A percentile compares a stretch with the other conserved stretches of the same genome.
phyloP scores from a whole-genome alignment of 2,113 vertebrate species.

The Chrysemys picta region DNA sequence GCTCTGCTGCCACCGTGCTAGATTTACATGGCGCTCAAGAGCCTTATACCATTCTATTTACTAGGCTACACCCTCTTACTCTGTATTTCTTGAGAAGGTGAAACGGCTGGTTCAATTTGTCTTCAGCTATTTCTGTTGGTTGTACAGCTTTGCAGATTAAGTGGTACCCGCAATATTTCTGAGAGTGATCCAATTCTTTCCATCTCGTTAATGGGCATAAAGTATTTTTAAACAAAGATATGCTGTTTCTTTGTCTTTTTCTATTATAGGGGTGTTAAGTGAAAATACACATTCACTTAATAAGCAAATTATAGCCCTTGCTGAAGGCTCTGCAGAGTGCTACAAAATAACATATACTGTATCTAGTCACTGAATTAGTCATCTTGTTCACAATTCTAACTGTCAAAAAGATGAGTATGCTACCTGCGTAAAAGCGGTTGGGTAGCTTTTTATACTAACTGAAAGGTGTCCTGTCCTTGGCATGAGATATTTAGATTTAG shows the following conservation, averaged over 20 bases:
- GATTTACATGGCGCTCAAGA: neutral
- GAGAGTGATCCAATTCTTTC: neutral
- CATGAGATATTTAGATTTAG: neutral
- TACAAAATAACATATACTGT: neutral
- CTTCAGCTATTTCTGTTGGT: neutral
- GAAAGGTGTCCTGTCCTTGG: neutral
- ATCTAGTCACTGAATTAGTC: neutral
- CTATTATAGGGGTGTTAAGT: neutral
- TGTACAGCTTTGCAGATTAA: neutral
- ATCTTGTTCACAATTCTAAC: neutral
- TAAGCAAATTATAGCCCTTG: neutral
- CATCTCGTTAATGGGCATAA: neutral
- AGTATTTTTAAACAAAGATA: neutral
- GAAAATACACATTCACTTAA: constrained; percentile 1
- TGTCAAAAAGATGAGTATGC: neutral
- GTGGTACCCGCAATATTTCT: neutral
- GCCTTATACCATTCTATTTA: neutral
- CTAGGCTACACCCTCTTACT: neutral
- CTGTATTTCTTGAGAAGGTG: neutral
- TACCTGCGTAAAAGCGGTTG: neutral
- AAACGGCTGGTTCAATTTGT: neutral
- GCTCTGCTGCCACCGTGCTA: neutral
- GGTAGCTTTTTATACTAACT: neutral
- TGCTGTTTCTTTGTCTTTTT: neutral
- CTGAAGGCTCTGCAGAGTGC: constrained; percentile 8